These are phyloP conservation scores for Peromyscus nudipes DNA, from an alignment of 2,797 vertebrate species.

Conservation along the genomic window DNA sequence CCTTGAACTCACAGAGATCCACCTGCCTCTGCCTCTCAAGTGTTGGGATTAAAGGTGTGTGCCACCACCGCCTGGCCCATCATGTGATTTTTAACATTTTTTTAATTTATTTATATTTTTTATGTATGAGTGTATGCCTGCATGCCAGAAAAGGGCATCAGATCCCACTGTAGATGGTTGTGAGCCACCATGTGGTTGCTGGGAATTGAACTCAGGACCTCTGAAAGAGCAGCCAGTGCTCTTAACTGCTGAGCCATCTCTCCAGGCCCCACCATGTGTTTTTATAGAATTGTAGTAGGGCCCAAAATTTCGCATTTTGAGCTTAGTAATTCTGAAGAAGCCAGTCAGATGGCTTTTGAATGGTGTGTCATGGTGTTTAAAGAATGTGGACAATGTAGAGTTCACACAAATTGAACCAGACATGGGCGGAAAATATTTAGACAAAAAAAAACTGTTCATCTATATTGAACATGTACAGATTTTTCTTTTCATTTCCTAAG, in stretches of 20 bases:
- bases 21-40: not conserved
- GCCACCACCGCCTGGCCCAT: not conserved
- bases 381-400: not conserved
- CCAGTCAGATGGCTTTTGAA: not conserved
- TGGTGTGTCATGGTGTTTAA: not conserved
- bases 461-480: not conserved
- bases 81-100: not conserved
- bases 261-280: not conserved
- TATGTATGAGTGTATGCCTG: not conserved
- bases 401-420: not conserved
- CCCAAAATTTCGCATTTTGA: not conserved
- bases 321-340: slow-evolving; percentile 30
- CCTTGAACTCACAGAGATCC: not conserved
- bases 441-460: not conserved
- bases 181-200: not conserved
- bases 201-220: not conserved
- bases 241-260: not conserved
- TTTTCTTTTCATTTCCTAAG: slow-evolving; percentile 21
- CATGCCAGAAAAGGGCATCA: not conserved
- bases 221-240: not conserved
- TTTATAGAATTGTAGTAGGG: not conserved
- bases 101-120: not conserved
- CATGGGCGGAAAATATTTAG: not conserved
- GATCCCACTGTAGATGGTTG: not conserved
- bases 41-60: not conserved